A percentile compares a stretch with the other conserved stretches of the same genome.
Evolutionary conservation across 2,797 vertebrate genomes (phyloP).

Genomic region (Falco biarmicus): DNA sequence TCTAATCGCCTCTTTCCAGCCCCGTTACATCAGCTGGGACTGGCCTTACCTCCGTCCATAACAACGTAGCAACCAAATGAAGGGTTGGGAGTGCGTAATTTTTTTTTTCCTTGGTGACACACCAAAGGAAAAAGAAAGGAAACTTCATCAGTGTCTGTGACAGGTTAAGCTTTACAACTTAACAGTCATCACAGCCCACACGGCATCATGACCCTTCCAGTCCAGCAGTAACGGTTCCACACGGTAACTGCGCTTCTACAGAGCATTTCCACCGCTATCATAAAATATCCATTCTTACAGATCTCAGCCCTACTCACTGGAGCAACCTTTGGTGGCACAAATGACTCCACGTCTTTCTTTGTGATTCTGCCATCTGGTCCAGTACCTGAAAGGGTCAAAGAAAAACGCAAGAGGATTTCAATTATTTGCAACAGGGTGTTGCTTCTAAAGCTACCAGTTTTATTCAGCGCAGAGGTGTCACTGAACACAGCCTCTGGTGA

Average conservation of each 20-base stretch:
- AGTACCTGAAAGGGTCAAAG: constrained; percentile 79
- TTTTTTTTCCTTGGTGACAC: background rate
- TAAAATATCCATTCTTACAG: background rate
- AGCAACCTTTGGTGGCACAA: constrained; percentile 87
- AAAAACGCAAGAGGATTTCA: background rate
- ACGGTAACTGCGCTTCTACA: background rate
- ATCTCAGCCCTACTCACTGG: constrained; percentile 81
- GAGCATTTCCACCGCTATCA: background rate
- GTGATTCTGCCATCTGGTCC: constrained; percentile 95
- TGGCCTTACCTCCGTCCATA: background rate
- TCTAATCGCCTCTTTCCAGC: background rate
- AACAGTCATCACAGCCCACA: background rate
- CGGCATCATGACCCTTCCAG: background rate
- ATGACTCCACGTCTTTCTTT: constrained; percentile 93
- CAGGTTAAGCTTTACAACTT: background rate
- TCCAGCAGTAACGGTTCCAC: background rate
- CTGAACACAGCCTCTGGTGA: background rate
- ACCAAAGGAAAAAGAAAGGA: background rate
- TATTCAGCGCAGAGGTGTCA: background rate
- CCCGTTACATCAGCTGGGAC: background rate
- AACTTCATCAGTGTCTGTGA: background rate
- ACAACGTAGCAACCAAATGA: background rate
- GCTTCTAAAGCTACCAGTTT: background rate
- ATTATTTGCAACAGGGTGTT: background rate
- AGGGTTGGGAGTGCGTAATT: rapidly evolving